phyloP scores from a whole-genome alignment of 53 echinoderm and acorn worm species.

The Temnopleurus reevesii region DNA sequence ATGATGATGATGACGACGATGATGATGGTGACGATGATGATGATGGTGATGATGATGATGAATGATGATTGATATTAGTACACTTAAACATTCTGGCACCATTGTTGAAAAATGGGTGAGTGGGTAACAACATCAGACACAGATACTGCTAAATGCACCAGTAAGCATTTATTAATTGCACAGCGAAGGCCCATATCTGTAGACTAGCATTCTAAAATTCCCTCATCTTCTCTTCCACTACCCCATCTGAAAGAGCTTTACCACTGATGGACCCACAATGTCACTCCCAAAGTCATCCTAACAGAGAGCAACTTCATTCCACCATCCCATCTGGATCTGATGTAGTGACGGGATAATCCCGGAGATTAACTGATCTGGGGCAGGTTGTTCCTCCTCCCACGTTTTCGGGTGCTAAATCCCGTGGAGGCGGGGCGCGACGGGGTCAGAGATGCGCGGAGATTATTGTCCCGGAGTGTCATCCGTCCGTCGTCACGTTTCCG shows the following conservation, averaged over 20 bases:
- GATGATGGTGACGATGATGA: not conserved
- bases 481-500: constrained; percentile 19
- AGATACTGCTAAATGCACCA: too few relatives aligned
- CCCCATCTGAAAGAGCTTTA: not conserved
- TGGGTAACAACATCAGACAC: too few relatives aligned
- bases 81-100: too few relatives aligned
- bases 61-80: too few relatives aligned
- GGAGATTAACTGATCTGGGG: constrained; percentile 48
- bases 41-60: not conserved
- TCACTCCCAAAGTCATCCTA: constrained; percentile 11
- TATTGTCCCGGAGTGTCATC: constrained; percentile 51
- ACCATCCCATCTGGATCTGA: constrained; percentile 45
- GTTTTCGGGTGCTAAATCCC: constrained; percentile 29
- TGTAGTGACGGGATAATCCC: constrained; percentile 51
- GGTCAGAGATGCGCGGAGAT: constrained; percentile 1
- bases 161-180: too few relatives aligned
- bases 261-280: not conserved
- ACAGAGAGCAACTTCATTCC: constrained; percentile 28
- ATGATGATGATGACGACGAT: not conserved
- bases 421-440: not conserved
- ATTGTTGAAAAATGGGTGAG: too few relatives aligned
- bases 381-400: constrained; percentile 25
- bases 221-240: not conserved
- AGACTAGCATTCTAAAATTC: too few relatives aligned
- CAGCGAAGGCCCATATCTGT: too few relatives aligned